phyloP scores from a whole-genome alignment of 2,888 invertebrate genomes.

The Synergus laeviventris region DNA sequence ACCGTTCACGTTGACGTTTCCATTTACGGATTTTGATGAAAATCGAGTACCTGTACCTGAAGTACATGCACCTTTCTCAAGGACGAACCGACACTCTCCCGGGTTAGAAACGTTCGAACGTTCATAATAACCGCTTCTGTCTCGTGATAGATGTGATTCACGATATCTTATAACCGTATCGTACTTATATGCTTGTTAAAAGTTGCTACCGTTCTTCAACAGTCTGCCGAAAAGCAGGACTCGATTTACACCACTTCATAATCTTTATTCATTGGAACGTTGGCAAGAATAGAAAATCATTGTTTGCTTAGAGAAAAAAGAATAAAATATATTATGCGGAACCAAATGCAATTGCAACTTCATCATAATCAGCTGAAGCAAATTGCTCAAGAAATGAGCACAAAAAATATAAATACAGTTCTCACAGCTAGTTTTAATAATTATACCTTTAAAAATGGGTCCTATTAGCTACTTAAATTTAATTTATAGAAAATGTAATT shows the following conservation, averaged over 20 bases:
- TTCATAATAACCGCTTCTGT: constrained; percentile 60
- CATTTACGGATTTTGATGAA: not conserved
- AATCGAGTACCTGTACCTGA: not conserved
- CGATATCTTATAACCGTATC: constrained; percentile 67
- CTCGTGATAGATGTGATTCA: constrained; percentile 67
- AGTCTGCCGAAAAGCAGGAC: not conserved
- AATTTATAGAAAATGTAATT: not conserved
- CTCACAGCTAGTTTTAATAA: too few relatives aligned
- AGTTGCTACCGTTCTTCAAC: not conserved
- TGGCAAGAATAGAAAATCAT: too few relatives aligned
- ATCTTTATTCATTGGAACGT: too few relatives aligned
- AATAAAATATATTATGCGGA: too few relatives aligned
- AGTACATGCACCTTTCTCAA: not conserved
- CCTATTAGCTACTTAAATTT: not conserved
- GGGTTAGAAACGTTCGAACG: constrained; percentile 38
- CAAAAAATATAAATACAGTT: too few relatives aligned
- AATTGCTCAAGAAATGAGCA: too few relatives aligned
- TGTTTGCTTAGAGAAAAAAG: too few relatives aligned
- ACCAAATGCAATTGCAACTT: too few relatives aligned
- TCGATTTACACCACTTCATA: too few relatives aligned
- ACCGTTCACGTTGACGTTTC: not conserved
- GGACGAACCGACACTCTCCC: not conserved
- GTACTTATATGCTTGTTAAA: constrained; percentile 13
- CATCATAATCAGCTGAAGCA: too few relatives aligned
- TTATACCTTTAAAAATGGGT: not conserved